Base-by-base conservation (phyloP, 30 jellyfish, hydroid and myxozoan species). In the Turritopsis rubra region DNA sequence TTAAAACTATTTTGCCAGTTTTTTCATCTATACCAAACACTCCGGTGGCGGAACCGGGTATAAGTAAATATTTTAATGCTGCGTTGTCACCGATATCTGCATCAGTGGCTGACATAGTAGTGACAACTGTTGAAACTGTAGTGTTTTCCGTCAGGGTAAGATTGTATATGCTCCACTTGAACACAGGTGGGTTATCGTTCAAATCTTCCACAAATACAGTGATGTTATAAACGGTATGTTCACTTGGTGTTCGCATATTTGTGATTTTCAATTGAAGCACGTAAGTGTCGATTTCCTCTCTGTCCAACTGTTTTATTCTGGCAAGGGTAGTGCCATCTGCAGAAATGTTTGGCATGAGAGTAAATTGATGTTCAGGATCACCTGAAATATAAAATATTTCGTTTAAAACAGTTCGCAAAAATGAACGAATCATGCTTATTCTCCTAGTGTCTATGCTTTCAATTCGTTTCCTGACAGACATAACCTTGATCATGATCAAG, bases 161-260 rank as follows among this genome's bases (percentile, higher is more conserved):
- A 22, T 53, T 77, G 87, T 92, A 87, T 26, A 18, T 79, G 27
- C 75, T 53, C 52, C 83, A 91, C 3, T 91, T 66, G 83, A 92
- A 92, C 16, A 74, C 66, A 0, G 98, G 98, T 41, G 85, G 28
- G 73, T 92, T 92, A 87, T 92, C 98, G 70, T 92, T 92, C 54
- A 80, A 28, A 82, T 92, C 98, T 22, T 73, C 27, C 18, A 92
- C 98, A 1, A 83, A 81, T 13, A 92, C 79, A 79, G 79, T 83
- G 60, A 87, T 85, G 30, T 20, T 70, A 27, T 92, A 95, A 7
- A 65, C 75, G 41, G 88, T 79, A 18, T 53, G 71, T 60, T 87
- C 75, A 26, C 31, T 52, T 28, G 85, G 88, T 30, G 71, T 84
- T 28, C 83, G 29, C 52, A 18, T 60, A 53, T 92, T 92, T 3